Evolutionary conservation across 2,888 invertebrate genomes (phyloP).

Genomic region (Stenichneumon culpator): DNA sequence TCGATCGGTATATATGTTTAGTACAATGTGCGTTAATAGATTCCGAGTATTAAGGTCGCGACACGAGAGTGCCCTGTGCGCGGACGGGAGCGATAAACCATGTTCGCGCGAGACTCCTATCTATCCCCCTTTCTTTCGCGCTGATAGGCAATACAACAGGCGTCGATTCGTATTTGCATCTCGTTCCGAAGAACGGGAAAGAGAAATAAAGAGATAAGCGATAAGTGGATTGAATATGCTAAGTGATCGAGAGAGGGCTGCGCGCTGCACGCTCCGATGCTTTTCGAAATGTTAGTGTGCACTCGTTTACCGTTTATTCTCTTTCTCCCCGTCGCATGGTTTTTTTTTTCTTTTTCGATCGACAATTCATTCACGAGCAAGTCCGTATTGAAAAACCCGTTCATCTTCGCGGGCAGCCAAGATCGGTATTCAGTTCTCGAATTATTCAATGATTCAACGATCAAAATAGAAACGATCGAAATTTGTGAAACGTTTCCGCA

Average conservation of each 20-base stretch:
- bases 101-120: slow-evolving; percentile 49
- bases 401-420: not conserved
- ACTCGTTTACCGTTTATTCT: slow-evolving; percentile 12
- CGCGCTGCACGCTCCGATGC: slow-evolving; percentile 31
- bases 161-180: slow-evolving; percentile 11
- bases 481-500: no score
- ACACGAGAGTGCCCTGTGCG: slow-evolving; percentile 54
- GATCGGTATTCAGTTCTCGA: not conserved
- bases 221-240: slow-evolving; percentile 27
- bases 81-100: slow-evolving; percentile 61
- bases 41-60: slow-evolving; percentile 67
- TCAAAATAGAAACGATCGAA: no score
- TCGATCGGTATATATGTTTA: slow-evolving; percentile 29
- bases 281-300: slow-evolving; percentile 1
- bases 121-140: slow-evolving; percentile 47
- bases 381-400: not conserved
- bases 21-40: slow-evolving; percentile 58
- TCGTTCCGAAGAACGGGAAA: slow-evolving; percentile 5
- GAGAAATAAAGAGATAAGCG: slow-evolving; percentile 42
- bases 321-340: not conserved
- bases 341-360: not conserved
- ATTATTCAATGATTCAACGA: slow-evolving; percentile 1
- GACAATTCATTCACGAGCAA: not conserved
- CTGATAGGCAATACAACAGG: slow-evolving; percentile 14
- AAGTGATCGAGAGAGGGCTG: slow-evolving; percentile 14